phyloP scores from a whole-genome alignment of 2,113 vertebrate species.

The Sula dactylatra region DNA sequence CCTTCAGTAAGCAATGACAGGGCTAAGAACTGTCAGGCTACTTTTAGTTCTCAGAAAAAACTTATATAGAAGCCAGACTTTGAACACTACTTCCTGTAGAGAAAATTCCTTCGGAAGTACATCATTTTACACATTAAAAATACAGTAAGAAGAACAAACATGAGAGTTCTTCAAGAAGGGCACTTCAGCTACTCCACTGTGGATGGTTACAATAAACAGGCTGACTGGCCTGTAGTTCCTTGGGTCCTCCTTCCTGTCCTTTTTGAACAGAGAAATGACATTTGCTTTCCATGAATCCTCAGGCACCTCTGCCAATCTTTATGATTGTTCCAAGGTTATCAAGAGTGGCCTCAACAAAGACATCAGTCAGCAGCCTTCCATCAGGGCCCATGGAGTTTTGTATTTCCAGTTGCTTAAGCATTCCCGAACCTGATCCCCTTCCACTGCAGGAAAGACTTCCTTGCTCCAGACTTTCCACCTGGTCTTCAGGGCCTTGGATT shows the following conservation, averaged over 20 bases:
- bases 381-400: not conserved
- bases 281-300: not conserved
- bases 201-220: not conserved
- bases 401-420: accelerated
- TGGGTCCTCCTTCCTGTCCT: not conserved
- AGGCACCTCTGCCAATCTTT: not conserved
- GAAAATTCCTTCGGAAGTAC: not conserved
- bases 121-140: not conserved
- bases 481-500: not conserved
- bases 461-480: not conserved
- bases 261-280: not conserved
- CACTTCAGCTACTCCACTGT: too few species aligned
- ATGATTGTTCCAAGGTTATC: not conserved
- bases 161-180: accelerated
- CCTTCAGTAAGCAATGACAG: not conserved
- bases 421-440: not conserved
- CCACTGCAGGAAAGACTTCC: not conserved
- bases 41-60: not conserved
- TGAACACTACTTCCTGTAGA: not conserved
- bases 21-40: not conserved
- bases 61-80: not conserved
- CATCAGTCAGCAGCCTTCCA: not conserved
- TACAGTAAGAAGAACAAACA: not conserved
- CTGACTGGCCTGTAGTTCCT: not conserved
- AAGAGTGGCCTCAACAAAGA: not conserved